Conservation (phyloP, 2,797 vertebrate genomes). For the Xiphophorus birchmanni region DNA sequence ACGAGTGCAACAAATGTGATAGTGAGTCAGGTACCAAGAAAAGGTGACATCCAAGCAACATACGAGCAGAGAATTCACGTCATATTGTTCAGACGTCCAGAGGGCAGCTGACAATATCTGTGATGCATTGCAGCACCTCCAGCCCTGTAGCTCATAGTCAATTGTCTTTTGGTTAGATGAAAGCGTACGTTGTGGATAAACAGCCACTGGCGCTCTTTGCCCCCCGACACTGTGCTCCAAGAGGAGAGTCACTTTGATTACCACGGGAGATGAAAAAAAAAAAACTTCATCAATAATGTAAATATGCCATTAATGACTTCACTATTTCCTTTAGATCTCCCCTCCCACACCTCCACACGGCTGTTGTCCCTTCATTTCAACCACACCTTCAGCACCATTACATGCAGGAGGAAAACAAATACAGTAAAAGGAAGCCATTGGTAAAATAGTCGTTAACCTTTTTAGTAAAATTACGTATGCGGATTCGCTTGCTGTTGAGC, state of each 20-base stretch:
- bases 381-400: slow-evolving; percentile 30
- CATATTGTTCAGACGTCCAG: slow-evolving; percentile 20
- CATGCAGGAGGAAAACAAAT: slow-evolving; percentile 69
- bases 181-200: slow-evolving; percentile 66
- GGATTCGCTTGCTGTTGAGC: slow-evolving; percentile 38
- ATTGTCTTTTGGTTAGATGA: slow-evolving; percentile 28
- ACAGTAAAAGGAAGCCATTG: slow-evolving; percentile 76
- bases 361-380: slow-evolving; percentile 36
- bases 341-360: slow-evolving; percentile 52
- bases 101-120: slow-evolving; percentile 29
- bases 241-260: slow-evolving; percentile 78
- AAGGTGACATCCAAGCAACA: slow-evolving; percentile 31
- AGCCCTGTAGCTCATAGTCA: slow-evolving; percentile 28
- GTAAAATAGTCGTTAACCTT: slow-evolving; percentile 80
- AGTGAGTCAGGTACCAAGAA: slow-evolving; percentile 13
- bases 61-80: slow-evolving; percentile 23
- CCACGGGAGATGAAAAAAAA: slow-evolving; percentile 62
- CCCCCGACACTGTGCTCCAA: slow-evolving; percentile 45
- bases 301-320: slow-evolving; percentile 80
- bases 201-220: slow-evolving; percentile 58
- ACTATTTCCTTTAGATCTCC: slow-evolving; percentile 76
- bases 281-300: slow-evolving; percentile 83
- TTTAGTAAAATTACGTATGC: slow-evolving; percentile 58
- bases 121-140: slow-evolving; percentile 39
- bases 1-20: slow-evolving; percentile 12